A percentile compares a stretch with the other conserved stretches of the same genome.
Evolutionary conservation across 2,113 vertebrate species (phyloP).

Genomic region (Tichodroma muraria): DNA sequence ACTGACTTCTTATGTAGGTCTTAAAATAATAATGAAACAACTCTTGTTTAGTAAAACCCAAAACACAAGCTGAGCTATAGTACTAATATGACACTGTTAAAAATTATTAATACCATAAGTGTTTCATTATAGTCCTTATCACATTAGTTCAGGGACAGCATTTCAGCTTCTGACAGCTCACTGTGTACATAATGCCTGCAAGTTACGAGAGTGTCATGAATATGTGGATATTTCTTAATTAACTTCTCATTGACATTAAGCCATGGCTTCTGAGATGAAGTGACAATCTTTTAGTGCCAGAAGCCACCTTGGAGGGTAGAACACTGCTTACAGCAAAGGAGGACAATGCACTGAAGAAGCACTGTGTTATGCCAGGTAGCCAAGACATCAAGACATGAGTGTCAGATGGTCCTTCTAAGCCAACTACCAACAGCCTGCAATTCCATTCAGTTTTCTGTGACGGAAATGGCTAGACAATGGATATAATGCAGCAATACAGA

Average conservation of each 20-base stretch:
- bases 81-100: slow-evolving; percentile 4
- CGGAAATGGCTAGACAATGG: background rate
- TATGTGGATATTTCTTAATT: slow-evolving; percentile 40
- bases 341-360: background rate
- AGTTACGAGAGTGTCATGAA: slow-evolving; percentile 12
- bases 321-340: background rate
- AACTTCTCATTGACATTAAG: background rate
- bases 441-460: background rate
- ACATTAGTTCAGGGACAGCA: slow-evolving; percentile 1
- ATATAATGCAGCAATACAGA: background rate
- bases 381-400: background rate
- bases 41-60: background rate
- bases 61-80: background rate
- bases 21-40: slow-evolving; percentile 31
- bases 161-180: background rate
- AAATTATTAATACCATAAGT: background rate
- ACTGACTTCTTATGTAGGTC: background rate
- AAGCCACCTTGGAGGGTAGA: background rate
- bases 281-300: background rate
- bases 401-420: background rate
- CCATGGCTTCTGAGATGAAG: background rate
- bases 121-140: slow-evolving; percentile 39
- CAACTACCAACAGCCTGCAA: background rate
- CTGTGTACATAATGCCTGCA: background rate
- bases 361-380: background rate